Base-by-base conservation (phyloP, 2,888 invertebrate genomes). In the Drosophila engyochracea region DNA sequence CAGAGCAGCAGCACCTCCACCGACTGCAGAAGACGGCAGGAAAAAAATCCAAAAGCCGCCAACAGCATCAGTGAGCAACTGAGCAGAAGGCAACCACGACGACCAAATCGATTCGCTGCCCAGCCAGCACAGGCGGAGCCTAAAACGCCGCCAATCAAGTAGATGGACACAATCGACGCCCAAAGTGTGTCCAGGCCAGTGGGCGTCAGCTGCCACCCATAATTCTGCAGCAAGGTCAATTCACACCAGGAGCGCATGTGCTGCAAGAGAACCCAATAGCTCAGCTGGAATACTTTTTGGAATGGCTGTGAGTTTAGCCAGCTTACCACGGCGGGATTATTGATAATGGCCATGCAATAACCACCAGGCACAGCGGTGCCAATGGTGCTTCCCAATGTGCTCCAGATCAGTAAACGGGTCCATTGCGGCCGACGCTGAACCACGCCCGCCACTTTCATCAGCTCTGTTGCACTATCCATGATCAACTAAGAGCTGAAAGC, bases 71-170 rank as follows among this genome's bases (percentile, higher is more conserved):
- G 55, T 1, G 1, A 37, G 0, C 87, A 84, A n/a, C 83, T 77
- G 5, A 81, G 28, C 35, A 81, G 35, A 5, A 84, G 62, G n/a
- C 87, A 84, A 10, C 84, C 81, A 0, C 71, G 86, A 19, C 83
- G 72, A 59, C 97, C 97, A 58, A 96, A 93, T 74, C 93, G 94
- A 93, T 97, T 95, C 16, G 97, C 96, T n/a, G 97, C 91, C 89
- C 95, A 95, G 30, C 97, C 96, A 0, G 97, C 97, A 0, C 95
- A 93, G 37, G 98, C 94, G 4, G 98, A 97, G 0, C 98, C 98
- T n/a, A 96, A 94, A 80, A 97, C 96, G 31, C 98, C 98, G 16
- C 98, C 98, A 33, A 98, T 95, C 47, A 98, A 95, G 93, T 97
- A 98, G 74, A 98, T 96, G 28, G 98, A 96, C 12, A 98, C 98